phyloP scores from a whole-genome alignment of 2,888 invertebrate genomes.

The Tromatobia lineatoria region DNA sequence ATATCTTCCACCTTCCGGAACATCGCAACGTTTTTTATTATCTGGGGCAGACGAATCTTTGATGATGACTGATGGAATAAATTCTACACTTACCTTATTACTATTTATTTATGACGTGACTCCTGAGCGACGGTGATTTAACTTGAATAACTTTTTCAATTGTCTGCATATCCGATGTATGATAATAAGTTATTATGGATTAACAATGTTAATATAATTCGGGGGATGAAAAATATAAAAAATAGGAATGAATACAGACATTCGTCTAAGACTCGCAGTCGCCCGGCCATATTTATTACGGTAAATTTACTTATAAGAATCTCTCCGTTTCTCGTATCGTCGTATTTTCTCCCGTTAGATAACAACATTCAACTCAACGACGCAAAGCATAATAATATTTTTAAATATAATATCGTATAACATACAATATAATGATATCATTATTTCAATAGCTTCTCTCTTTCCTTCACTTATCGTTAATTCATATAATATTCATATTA shows the following conservation, averaged over 20 bases:
- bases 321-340: slow-evolving; percentile 66
- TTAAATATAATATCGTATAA: slow-evolving; percentile 79
- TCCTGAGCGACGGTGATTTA: background rate
- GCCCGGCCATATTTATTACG: slow-evolving; percentile 74
- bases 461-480: slow-evolving; percentile 49
- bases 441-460: slow-evolving; percentile 69
- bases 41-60: background rate
- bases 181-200: background rate
- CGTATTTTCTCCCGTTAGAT: slow-evolving; percentile 73
- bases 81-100: slow-evolving; percentile 40
- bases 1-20: background rate
- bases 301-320: slow-evolving; percentile 73
- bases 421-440: slow-evolving; percentile 82
- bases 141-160: background rate
- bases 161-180: background rate
- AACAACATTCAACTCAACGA: slow-evolving; percentile 84
- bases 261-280: slow-evolving; percentile 65
- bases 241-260: slow-evolving; percentile 31
- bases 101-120: background rate
- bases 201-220: background rate
- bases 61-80: background rate
- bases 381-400: slow-evolving; percentile 83
- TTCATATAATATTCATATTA: slow-evolving; percentile 50
- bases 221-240: background rate
- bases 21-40: background rate